Conservation (phyloP, 2,113 vertebrate genomes). For the Phalacrocorax brasilianus region DNA sequence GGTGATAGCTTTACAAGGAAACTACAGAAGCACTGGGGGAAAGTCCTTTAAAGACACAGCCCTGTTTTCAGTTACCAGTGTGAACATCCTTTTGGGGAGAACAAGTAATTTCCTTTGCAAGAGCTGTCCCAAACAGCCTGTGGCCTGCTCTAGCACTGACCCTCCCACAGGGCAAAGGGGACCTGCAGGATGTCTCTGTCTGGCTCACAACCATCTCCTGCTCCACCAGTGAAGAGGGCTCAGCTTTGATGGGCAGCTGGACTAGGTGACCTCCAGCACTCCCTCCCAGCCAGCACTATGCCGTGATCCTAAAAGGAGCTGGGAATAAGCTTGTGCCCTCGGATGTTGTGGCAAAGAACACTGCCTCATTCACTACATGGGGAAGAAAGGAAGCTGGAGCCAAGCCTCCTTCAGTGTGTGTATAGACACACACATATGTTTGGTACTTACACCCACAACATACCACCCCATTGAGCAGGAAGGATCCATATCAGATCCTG, state of each 20-base stretch:
- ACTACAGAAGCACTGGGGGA: neutral
- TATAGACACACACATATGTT: neutral
- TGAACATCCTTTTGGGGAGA: neutral
- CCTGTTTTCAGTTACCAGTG: neutral
- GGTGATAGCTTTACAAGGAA: neutral
- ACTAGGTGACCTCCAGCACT: neutral
- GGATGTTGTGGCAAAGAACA: neutral
- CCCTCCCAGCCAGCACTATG: neutral
- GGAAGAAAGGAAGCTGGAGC: neutral
- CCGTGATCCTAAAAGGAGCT: neutral
- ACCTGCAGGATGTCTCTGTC: neutral
- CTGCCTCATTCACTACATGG: neutral
- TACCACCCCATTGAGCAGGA: neutral
- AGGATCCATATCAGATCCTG: neutral
- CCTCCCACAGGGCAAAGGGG: rapidly evolving
- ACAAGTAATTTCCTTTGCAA: neutral
- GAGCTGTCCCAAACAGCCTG: neutral
- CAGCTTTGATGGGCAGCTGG: neutral
- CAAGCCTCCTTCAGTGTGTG: neutral
- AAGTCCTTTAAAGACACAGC: neutral
- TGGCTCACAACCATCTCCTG: neutral
- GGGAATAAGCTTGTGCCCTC: neutral
- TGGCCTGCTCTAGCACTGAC: neutral
- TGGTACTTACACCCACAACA: neutral
- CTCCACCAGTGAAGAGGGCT: rapidly evolving